Evolutionary conservation across 2,888 invertebrate genomes (phyloP).

Genomic region (Athalia cordata): DNA sequence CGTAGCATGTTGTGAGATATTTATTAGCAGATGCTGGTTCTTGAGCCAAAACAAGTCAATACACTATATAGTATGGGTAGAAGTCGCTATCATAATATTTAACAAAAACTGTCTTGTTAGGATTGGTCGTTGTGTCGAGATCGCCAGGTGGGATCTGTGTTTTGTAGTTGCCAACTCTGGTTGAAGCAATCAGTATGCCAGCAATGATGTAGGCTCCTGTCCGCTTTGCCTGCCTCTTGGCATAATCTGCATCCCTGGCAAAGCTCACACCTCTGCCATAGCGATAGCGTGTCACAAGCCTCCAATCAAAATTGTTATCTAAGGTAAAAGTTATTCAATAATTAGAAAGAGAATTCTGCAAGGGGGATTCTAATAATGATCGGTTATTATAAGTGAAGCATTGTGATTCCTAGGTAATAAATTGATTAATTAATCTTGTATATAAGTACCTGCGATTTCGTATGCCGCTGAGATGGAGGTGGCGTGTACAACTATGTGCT

Average conservation of each 20-base stretch:
- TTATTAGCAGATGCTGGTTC: no score
- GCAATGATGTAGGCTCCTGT: constrained; percentile 18
- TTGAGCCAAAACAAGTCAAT: background rate
- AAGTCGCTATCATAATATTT: constrained; percentile 27
- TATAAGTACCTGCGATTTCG: constrained; percentile 28
- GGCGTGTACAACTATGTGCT: constrained; percentile 18
- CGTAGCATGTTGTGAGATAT: no score
- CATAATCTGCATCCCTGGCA: constrained; percentile 12
- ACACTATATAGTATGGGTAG: constrained; percentile 29
- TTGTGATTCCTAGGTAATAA: background rate
- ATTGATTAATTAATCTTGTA: background rate
- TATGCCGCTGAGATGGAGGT: constrained; percentile 30
- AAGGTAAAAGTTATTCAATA: background rate
- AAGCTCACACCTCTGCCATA: constrained; percentile 17
- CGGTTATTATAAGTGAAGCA: background rate
- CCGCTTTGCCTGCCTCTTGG: background rate
- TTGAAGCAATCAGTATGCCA: constrained; percentile 7
- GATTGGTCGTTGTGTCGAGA: constrained; percentile 14
- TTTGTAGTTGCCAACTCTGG: constrained; percentile 4
- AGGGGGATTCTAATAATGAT: background rate
- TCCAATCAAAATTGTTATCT: constrained; percentile 36
- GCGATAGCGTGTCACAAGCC: constrained; percentile 15
- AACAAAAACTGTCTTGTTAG: constrained; percentile 5
- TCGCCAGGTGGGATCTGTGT: constrained; percentile 3
- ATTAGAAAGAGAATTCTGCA: background rate